These are phyloP conservation scores for Protobothrops mucrosquamatus DNA, from an alignment of 2,113 vertebrate species.

Conservation along the genomic window DNA sequence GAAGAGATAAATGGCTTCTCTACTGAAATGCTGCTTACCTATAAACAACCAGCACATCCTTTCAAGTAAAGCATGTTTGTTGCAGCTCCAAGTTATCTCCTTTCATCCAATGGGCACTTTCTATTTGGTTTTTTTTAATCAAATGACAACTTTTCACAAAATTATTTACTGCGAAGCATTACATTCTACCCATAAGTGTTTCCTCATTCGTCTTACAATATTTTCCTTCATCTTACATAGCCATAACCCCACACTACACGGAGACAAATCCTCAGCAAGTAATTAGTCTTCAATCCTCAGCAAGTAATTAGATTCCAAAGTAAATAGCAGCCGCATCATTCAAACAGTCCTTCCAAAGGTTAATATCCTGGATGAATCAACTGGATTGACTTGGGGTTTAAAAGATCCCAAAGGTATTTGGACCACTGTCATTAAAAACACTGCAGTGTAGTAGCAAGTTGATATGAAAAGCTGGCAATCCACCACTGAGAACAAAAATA, in stretches of 20 bases:
- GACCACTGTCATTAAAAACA: constrained; percentile 11
- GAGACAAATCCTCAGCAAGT: constrained; percentile 20
- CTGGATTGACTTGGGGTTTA: background rate
- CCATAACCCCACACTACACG: background rate
- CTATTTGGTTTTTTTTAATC: background rate
- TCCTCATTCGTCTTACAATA: constrained; percentile 8
- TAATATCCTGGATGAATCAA: background rate
- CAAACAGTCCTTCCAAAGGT: constrained; percentile 24
- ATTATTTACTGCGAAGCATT: background rate
- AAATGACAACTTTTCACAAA: background rate
- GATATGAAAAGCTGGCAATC: background rate
- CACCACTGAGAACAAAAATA: constrained; percentile 1
- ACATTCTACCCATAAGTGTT: background rate
- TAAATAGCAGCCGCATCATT: constrained; percentile 34
- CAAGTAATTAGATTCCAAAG: constrained; percentile 42
- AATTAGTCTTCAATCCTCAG: constrained; percentile 39
- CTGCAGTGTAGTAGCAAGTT: background rate
- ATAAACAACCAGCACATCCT: background rate
- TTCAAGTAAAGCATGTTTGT: background rate
- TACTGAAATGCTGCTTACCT: background rate
- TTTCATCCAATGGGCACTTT: background rate
- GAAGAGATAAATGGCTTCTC: background rate
- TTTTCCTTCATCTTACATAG: constrained; percentile 23
- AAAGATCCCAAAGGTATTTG: constrained; percentile 4
- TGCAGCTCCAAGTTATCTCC: background rate